Conservation (phyloP, 1,140 invertebrate species). For the Pseudomyrmex flavicornis region DNA sequence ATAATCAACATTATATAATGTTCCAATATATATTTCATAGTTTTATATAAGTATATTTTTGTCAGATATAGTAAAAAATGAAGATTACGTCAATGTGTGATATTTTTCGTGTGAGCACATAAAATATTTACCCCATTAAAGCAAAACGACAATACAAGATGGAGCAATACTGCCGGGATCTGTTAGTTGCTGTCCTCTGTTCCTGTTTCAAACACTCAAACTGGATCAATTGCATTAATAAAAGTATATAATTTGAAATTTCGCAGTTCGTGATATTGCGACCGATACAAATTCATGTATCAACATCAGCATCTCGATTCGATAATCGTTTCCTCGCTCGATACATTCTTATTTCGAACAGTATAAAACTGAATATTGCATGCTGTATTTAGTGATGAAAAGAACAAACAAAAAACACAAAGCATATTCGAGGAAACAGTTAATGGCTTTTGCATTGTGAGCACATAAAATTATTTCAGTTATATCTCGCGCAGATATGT, state of each 20-base stretch:
- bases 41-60: slow-evolving; percentile 17
- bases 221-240: slow-evolving; percentile 75
- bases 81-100: slow-evolving; percentile 21
- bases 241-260: slow-evolving; percentile 46
- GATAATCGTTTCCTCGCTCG: slow-evolving; percentile 21
- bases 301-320: slow-evolving; percentile 21
- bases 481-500: slow-evolving; percentile 34
- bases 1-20: slow-evolving; percentile 6
- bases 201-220: slow-evolving; percentile 84
- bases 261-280: background rate
- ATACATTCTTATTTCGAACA: slow-evolving; percentile 32
- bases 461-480: slow-evolving; percentile 61
- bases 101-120: slow-evolving; percentile 69
- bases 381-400: slow-evolving; percentile 71
- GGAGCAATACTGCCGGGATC: slow-evolving; percentile 84
- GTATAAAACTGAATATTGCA: slow-evolving; percentile 67
- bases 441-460: slow-evolving; percentile 74
- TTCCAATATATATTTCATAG: slow-evolving; percentile 5
- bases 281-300: background rate
- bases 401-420: slow-evolving; percentile 74
- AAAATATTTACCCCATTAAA: slow-evolving; percentile 85
- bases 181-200: slow-evolving; percentile 85
- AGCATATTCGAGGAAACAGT: slow-evolving; percentile 71
- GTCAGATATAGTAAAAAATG: slow-evolving; percentile 2
- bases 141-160: slow-evolving; percentile 84